Base-by-base conservation (phyloP, 2,888 invertebrate genomes). In the Mythimna impura region DNA sequence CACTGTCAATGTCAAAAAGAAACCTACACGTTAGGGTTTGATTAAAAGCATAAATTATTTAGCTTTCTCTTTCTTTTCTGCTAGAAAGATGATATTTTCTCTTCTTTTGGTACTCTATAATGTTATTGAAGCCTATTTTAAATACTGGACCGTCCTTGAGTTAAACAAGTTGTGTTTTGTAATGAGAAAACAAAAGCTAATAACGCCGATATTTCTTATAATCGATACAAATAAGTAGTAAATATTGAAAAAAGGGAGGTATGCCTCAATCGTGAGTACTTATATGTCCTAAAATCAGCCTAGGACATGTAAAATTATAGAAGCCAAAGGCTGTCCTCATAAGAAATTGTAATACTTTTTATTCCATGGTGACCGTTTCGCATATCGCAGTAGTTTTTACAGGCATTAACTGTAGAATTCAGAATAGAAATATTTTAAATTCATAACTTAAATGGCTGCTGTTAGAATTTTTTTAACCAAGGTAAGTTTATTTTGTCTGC, bases 261-360 rank as follows among this genome's bases (percentile, higher is more conserved):
- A 79, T 79, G 79, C 50, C 66, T 67, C 30, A 60, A 64, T 30
- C 55, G 79, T 79, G 63, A 81, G 76, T 81, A 76, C 68, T 50
- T 40, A 63, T 47, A 54, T 60, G 43, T 34, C n/a, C 17, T 40
- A 34, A 47, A 54, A 54, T 54, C 47, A 40, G 8, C 20, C 2
- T 54, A 61, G 20, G 12, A 43, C 12, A n/a, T 17, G 17, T 43
- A 1, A 63, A 30, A 36, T 12, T 3, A 57, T 12, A 20, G 10
- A 14, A 54, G 1, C 10, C 12, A 25, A 47, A 14, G 47, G 3
- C 2, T 25, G 20, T 40, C 61, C 12, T 2, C 12, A 9, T 22
- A 20, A 60, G 3, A 22, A 50, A 30, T 14, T 22, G 30, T 22
- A 64, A 36, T 52, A 0, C 14, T 52, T 36, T 58, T 9, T 47